Evolutionary conservation across 2,888 invertebrate species (phyloP).

Genomic region (Ptychoptera albimana): DNA sequence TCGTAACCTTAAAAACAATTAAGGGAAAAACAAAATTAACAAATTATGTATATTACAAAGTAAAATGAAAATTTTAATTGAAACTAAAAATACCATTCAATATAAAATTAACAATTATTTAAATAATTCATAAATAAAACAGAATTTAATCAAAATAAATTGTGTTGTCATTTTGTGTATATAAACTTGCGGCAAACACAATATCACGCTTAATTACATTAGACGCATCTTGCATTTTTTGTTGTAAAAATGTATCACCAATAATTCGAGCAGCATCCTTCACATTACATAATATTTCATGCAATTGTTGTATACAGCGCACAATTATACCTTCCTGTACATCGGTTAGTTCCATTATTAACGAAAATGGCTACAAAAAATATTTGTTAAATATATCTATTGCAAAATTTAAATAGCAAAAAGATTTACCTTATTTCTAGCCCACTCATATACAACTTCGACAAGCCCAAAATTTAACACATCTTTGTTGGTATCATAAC

Average conservation of each 20-base stretch:
- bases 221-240: conserved; percentile 92
- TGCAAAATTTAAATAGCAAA: neutral
- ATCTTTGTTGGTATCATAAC: conserved; percentile 33
- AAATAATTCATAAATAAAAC: neutral
- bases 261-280: conserved; percentile 85
- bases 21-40: no score
- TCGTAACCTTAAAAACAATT: no score
- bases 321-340: conserved; percentile 98
- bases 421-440: conserved; percentile 53
- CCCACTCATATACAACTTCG: conserved; percentile 94
- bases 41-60: no score
- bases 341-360: conserved; percentile 83
- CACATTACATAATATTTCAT: conserved; percentile 79
- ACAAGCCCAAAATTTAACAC: conserved; percentile 80
- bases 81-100: neutral
- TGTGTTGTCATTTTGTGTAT: conserved; percentile 40
- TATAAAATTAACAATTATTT: neutral
- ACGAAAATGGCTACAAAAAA: conserved; percentile 60
- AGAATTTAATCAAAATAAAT: neutral
- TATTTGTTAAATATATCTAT: neutral
- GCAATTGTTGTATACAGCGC: conserved; percentile 87
- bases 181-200: conserved; percentile 93
- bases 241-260: conserved; percentile 79
- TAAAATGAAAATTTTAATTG: neutral
- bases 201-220: conserved; percentile 90